Conservation (phyloP, 1,140 invertebrate genomes). For the Pteromalus puparum region DNA sequence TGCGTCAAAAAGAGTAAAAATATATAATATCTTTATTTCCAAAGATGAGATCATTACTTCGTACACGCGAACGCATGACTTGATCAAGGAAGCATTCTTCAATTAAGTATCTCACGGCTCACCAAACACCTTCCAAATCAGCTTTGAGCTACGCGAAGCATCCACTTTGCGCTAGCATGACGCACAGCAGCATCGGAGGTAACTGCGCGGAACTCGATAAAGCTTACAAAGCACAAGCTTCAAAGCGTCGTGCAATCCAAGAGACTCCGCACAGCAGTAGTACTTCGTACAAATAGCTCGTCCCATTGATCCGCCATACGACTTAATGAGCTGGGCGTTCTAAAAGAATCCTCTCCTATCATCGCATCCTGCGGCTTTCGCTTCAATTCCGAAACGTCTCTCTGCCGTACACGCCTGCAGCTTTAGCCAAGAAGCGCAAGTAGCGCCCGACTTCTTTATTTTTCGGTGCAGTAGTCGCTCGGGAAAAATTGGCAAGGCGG, state of each 20-base stretch:
- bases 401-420: neutral
- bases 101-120: neutral
- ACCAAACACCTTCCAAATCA: neutral
- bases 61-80: too few relatives aligned
- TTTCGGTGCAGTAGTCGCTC: neutral
- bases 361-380: neutral
- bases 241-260: neutral
- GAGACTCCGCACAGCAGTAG: neutral
- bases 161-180: neutral
- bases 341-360: neutral
- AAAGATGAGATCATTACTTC: too few relatives aligned
- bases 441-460: constrained; percentile 16
- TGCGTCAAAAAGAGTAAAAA: too few relatives aligned
- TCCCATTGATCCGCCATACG: neutral
- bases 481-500: constrained; percentile 61
- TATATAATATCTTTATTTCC: too few relatives aligned
- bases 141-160: neutral
- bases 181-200: neutral
- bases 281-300: neutral
- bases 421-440: neutral
- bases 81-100: neutral
- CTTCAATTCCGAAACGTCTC: neutral
- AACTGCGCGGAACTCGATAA: neutral
- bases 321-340: constrained; percentile 18
- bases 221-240: neutral